Evolutionary conservation across 1,140 invertebrate species (phyloP), one percentile per base, ranked within the genome.

Genomic region (Amphibalanus amphitrite): DNA sequence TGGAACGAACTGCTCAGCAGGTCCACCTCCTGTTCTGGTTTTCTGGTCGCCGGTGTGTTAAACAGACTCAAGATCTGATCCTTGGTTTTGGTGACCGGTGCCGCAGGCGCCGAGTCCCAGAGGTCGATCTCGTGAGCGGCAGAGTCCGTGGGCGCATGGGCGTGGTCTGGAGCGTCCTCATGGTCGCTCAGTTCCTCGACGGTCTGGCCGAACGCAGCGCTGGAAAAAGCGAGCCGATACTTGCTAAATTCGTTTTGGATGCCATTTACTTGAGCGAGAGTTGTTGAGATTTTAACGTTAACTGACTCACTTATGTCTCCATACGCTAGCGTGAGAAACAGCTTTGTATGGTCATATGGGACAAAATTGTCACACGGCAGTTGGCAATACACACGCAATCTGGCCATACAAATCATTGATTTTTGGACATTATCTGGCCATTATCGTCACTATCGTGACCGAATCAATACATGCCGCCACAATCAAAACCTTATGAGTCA

Each of bases 161-260:
- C 28, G 64, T 73, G 69, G 13, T 67, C 67, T 64, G 71, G 73
- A 8, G 74, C 70, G 69, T 72, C 72, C 67, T 75, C 74, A 33
- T 75, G 71, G 67, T 74, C 75, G 67, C 73, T 74, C 29, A 74
- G 69, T 28, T 74, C 28, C 29, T 74, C 76, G 30, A 74, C 73
- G 26, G 75, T 75, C 70, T 75, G 72, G 69, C 78, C 30, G 79
- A 79, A 75, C 77, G 81, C 75, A 75, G 80, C 70, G 71, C 73
- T 73, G 71, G 75, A 75, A 29, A 65, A 4, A 65, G 64, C 64
- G 6, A 23, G 20, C 23, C 6, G 4, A 15, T 38, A 38, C 33
- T 38, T 15, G 15, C 4, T 38, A 38, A 6, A 15, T 38, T 15
- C 15, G 33, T 38, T 15, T n/a, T 65, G 64, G 64, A 65, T 25